These are phyloP conservation scores for Hydroisotoma schaefferi DNA, from an alignment of 2,888 invertebrate species.

Conservation along the genomic window DNA sequence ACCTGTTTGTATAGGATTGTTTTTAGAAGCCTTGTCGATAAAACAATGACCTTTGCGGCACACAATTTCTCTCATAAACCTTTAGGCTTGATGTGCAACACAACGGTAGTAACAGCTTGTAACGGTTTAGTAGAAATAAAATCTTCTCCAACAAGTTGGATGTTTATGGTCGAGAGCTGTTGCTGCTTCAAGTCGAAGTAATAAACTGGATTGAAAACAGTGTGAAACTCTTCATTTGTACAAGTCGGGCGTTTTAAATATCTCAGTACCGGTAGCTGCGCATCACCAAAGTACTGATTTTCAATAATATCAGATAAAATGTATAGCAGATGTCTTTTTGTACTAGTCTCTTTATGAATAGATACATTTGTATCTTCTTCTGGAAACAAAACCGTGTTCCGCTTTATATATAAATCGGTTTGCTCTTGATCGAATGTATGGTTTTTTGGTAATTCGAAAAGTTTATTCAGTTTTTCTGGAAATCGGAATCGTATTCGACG, in stretches of 20 bases:
- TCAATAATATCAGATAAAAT: not conserved
- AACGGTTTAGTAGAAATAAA: not conserved
- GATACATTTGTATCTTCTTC: not conserved
- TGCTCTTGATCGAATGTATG: not conserved
- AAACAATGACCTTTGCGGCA: not conserved
- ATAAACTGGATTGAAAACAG: not conserved
- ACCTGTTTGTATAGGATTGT: not conserved
- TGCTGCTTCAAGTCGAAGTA: not conserved
- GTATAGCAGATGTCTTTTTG: not conserved
- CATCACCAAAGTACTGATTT: not conserved
- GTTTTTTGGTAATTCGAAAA: not conserved
- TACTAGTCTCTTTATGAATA: not conserved
- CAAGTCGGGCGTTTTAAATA: not conserved
- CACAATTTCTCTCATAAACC: not conserved
- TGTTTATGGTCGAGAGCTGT: not conserved
- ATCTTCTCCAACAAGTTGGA: not conserved
- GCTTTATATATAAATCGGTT: too few species aligned
- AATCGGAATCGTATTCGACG: not conserved
- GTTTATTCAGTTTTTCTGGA: not conserved
- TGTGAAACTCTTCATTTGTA: not conserved
- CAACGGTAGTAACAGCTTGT: not conserved
- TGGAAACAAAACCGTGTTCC: too few species aligned
- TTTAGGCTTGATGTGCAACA: not conserved
- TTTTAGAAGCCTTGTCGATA: not conserved
- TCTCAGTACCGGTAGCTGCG: not conserved